Conservation (phyloP, 2,888 invertebrate species). For the Beris chalybata region DNA sequence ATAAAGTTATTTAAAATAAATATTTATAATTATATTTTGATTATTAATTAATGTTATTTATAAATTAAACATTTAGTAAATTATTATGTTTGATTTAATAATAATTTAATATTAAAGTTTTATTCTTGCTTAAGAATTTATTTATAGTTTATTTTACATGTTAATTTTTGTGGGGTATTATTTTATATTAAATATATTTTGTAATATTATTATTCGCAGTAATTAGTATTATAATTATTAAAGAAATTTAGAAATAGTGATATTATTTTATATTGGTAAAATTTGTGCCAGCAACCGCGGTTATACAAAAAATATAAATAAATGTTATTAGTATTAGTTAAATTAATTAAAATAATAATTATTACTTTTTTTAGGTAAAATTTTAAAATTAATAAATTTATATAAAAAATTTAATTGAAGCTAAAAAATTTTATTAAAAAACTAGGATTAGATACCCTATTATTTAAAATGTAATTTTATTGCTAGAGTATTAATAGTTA, state of each 20-base stretch:
- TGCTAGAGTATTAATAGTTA: slow-evolving; percentile 62
- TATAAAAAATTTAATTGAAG: slow-evolving; percentile 55
- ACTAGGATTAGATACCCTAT: slow-evolving; percentile 74
- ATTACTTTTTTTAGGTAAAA: slow-evolving; percentile 60
- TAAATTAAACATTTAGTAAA: no score
- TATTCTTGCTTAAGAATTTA: slow-evolving; percentile 58
- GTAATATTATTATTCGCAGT: slow-evolving; percentile 51
- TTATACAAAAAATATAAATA: slow-evolving; percentile 64
- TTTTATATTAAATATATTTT: slow-evolving; percentile 57
- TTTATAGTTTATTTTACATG: slow-evolving; percentile 61
- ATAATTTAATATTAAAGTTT: slow-evolving; percentile 51
- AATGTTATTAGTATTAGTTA: slow-evolving; percentile 58
- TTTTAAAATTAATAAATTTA: slow-evolving; percentile 59
- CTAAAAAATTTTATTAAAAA: slow-evolving; percentile 56
- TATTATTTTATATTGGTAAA: slow-evolving; percentile 63
- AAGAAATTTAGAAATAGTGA: slow-evolving; percentile 65
- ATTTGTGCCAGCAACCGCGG: slow-evolving; percentile 73
- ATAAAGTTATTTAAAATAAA: no score
- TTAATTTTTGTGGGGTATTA: slow-evolving; percentile 58
- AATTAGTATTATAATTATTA: slow-evolving; percentile 61
- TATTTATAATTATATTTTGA: no score
- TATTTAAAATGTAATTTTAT: slow-evolving; percentile 57
- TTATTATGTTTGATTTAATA: no score
- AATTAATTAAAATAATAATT: slow-evolving; percentile 41
- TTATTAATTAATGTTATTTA: no score